These are phyloP conservation scores for Archilochus colubris DNA, from an alignment of 2,113 vertebrate genomes.

Conservation along the genomic window DNA sequence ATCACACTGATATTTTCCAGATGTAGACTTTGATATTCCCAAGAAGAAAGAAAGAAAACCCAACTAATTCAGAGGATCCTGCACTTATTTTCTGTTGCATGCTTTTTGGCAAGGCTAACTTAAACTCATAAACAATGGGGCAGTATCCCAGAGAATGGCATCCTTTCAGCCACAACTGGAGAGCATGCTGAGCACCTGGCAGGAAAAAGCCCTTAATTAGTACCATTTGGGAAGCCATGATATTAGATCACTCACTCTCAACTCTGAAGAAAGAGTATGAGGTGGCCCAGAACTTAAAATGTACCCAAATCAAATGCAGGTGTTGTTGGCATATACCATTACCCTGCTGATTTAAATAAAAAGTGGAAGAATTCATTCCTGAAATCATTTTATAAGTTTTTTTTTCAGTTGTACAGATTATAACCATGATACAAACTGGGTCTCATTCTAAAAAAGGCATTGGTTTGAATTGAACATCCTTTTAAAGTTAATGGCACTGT, in stretches of 20 bases:
- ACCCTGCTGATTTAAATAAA: conserved; percentile 35
- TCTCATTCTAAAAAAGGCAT: not conserved
- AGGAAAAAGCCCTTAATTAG: conserved; percentile 31
- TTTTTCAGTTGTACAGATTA: not conserved
- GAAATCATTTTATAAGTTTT: conserved; percentile 3
- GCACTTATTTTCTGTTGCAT: not conserved
- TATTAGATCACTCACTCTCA: conserved; percentile 66
- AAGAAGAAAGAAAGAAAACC: rapidly evolving
- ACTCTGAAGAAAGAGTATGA: conserved; percentile 43
- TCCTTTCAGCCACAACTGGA: not conserved
- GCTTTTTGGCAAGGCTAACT: not conserved
- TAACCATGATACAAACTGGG: not conserved
- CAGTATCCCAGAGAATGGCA: not conserved
- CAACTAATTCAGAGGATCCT: not conserved
- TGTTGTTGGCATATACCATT: conserved; percentile 18
- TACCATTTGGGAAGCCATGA: conserved; percentile 39
- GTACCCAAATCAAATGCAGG: conserved; percentile 54
- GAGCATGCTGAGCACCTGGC: conserved; percentile 41
- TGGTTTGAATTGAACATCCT: not conserved
- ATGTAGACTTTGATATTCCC: conserved; percentile 2
- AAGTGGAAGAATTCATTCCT: conserved; percentile 7
- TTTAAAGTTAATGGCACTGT: not conserved
- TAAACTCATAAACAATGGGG: not conserved
- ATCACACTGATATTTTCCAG: conserved; percentile 32
- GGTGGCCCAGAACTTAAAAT: conserved; percentile 59